Evolutionary conservation across 2,888 invertebrate species (phyloP).

Genomic region (Hipparchia semele): DNA sequence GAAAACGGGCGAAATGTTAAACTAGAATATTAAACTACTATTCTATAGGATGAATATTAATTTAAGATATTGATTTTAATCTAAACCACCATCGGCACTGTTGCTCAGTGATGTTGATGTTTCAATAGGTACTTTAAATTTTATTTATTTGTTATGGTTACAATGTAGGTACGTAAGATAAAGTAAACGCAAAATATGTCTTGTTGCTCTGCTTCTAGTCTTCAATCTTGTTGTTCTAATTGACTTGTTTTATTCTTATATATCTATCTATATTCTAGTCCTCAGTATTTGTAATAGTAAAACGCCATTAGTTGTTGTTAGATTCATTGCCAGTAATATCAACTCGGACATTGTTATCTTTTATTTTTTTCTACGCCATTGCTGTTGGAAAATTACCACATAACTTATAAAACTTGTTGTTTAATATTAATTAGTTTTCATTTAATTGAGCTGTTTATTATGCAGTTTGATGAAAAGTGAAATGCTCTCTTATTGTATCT

Average conservation of each 20-base stretch:
- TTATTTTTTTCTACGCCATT: background rate
- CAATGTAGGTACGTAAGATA: no score
- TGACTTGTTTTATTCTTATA: background rate
- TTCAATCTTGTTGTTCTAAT: background rate
- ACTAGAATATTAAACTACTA: no score
- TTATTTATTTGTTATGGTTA: no score
- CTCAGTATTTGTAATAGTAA: background rate
- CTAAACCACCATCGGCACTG: no score
- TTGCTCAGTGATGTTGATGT: no score
- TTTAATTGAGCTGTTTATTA: background rate
- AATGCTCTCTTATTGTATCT: background rate
- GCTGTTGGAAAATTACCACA: background rate
- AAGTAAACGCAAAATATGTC: background rate
- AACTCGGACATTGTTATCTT: conserved; percentile 1
- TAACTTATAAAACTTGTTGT: background rate
- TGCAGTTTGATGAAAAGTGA: background rate
- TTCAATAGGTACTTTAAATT: no score
- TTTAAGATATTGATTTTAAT: no score
- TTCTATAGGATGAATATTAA: no score
- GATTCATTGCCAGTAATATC: background rate
- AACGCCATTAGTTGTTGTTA: background rate
- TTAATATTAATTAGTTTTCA: background rate
- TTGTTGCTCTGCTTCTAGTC: background rate
- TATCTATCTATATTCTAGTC: background rate
- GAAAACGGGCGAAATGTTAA: no score